phyloP scores from a whole-genome alignment of 2,113 vertebrate genomes.

The Tychaedon coryphoeus region DNA sequence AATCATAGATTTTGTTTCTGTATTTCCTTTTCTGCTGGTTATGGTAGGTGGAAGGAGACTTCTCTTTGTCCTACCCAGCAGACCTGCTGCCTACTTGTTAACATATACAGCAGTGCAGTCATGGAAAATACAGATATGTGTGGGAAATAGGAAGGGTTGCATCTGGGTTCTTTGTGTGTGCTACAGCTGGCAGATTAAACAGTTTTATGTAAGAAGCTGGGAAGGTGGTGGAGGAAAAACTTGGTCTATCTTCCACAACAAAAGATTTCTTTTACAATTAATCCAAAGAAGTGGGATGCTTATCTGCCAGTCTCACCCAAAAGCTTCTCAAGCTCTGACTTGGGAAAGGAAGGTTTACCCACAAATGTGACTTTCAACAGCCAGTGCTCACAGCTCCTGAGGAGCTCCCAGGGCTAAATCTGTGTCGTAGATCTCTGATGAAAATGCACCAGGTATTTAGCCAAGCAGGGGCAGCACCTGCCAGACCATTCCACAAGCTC shows the following conservation, averaged over 20 bases:
- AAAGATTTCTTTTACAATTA: not conserved
- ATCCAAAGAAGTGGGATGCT: not conserved
- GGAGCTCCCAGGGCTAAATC: not conserved
- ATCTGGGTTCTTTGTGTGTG: not conserved
- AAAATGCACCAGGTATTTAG: not conserved
- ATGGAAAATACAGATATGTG: not conserved
- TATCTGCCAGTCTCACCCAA: not conserved
- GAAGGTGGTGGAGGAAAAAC: not conserved
- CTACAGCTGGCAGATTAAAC: not conserved
- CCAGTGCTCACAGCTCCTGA: not conserved
- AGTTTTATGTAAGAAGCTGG: not conserved
- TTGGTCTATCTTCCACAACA: not conserved
- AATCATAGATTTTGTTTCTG: not conserved
- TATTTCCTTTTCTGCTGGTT: not conserved
- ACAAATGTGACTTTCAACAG: not conserved
- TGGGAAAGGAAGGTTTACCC: not conserved
- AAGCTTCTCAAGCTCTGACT: not conserved
- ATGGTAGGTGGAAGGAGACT: not conserved
- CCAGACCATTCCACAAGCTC: not conserved
- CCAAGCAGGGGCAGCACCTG: not conserved
- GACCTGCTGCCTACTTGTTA: not conserved
- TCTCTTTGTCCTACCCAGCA: not conserved
- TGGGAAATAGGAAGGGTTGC: not conserved
- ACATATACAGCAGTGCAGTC: not conserved
- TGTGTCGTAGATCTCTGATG: fast-evolving